phyloP scores from a whole-genome alignment of 23 tunicate genomes.

The Phallusia fumigata region DNA sequence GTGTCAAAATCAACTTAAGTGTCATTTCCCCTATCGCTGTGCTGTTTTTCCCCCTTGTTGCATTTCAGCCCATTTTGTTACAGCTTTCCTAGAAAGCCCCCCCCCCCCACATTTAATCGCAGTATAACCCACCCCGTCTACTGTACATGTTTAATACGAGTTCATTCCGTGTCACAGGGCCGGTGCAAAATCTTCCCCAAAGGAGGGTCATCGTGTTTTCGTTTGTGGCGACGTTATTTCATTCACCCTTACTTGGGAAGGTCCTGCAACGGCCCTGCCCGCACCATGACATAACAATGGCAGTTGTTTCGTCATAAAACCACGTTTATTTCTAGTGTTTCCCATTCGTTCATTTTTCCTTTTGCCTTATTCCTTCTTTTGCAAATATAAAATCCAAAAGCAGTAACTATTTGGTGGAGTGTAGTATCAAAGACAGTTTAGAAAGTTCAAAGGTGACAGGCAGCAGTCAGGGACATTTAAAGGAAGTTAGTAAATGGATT shows the following conservation, averaged over 20 bases:
- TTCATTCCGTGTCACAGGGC: neutral
- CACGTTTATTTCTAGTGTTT: neutral
- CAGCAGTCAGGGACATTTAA: too few species aligned
- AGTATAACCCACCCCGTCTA: neutral
- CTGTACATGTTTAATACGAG: constrained; percentile 3
- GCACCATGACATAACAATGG: too few species aligned
- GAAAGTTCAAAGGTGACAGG: too few species aligned
- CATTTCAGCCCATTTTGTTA: neutral
- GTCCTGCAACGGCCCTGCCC: too few species aligned
- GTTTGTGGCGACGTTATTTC: too few species aligned
- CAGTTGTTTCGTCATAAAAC: neutral
- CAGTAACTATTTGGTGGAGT: neutral
- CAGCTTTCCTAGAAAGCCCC: neutral
- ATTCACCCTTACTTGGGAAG: too few species aligned
- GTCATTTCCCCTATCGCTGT: neutral
- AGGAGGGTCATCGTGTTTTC: neutral
- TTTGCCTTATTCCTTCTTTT: constrained; percentile 11
- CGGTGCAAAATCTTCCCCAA: neutral
- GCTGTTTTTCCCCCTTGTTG: neutral
- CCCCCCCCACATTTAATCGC: neutral
- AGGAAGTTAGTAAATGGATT: too few species aligned
- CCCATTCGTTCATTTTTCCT: neutral
- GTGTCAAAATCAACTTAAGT: neutral
- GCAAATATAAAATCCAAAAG: constrained; percentile 1
- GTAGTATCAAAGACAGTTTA: too few species aligned